Conservation (phyloP, 1,140 invertebrate genomes). For the Trichomalopsis sarcophagae region DNA sequence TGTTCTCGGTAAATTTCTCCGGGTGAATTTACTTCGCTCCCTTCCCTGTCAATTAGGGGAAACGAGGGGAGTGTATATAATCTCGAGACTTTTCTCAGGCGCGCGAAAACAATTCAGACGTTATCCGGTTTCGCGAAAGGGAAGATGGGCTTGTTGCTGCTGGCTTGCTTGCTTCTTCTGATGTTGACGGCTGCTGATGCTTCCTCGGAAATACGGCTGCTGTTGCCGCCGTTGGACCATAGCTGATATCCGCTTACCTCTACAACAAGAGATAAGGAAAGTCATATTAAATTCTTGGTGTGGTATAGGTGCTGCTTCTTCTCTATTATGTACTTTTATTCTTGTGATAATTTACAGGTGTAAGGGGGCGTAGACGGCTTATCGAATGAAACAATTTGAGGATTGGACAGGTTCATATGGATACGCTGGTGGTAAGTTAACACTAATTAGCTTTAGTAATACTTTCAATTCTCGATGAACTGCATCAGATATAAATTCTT, state of each 20-base stretch:
- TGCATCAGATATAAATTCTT: too few species aligned
- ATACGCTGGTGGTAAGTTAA: too few species aligned
- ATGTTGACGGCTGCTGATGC: neutral
- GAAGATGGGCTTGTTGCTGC: neutral
- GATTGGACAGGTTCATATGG: too few species aligned
- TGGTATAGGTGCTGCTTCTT: neutral
- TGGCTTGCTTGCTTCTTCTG: neutral
- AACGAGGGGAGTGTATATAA: neutral
- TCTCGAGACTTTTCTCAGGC: slow-evolving; percentile 45
- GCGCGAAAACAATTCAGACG: slow-evolving; percentile 55
- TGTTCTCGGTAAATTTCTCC: neutral
- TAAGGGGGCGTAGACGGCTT: too few species aligned
- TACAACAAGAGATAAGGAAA: slow-evolving; percentile 32
- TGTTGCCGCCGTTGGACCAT: slow-evolving; percentile 22
- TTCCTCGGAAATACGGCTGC: slow-evolving; percentile 20
- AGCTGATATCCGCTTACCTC: slow-evolving; percentile 47
- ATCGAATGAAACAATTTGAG: too few species aligned
- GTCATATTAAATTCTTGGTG: slow-evolving; percentile 20
- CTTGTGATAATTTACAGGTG: neutral
- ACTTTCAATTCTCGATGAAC: too few species aligned
- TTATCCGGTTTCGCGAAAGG: slow-evolving; percentile 51
- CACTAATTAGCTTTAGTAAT: too few species aligned
- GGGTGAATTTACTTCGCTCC: neutral
- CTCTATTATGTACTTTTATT: neutral
- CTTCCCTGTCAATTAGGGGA: slow-evolving; percentile 15